Evolutionary conservation across 1,140 invertebrate species (phyloP).

Genomic region (Batillaria attramentaria): DNA sequence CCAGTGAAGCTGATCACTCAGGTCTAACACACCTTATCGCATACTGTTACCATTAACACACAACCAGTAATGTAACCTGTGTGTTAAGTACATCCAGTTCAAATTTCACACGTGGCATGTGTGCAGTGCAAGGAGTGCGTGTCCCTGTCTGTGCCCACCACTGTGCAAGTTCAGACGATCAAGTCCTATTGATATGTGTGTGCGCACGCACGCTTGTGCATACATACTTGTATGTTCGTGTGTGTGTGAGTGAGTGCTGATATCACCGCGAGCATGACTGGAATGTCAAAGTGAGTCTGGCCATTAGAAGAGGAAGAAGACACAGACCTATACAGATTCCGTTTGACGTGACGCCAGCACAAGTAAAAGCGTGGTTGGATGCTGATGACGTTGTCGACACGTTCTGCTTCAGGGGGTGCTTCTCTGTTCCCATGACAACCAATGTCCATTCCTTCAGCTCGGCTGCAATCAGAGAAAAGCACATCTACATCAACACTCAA

Average conservation of each 20-base stretch:
- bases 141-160: no score
- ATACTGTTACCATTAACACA: no score
- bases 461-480: no score
- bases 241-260: not conserved
- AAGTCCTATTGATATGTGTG: not conserved
- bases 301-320: conserved; percentile 23
- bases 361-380: conserved; percentile 46
- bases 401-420: conserved; percentile 58
- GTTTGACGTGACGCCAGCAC: conserved; percentile 60
- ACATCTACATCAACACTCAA: no score
- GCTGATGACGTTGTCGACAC: conserved; percentile 32
- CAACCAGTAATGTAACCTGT: no score
- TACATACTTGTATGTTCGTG: not conserved
- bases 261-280: conserved; percentile 17
- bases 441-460: conserved; percentile 65
- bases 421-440: conserved; percentile 57
- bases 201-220: not conserved
- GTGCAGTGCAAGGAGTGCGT: no score
- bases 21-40: no score
- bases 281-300: conserved; percentile 28
- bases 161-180: no score
- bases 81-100: no score
- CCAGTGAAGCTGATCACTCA: no score
- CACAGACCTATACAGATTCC: conserved; percentile 66
- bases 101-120: no score